Percentiles rank a stretch among this genome's conserved stretches.
Evolutionary conservation across 2,888 invertebrate genomes (phyloP).

Genomic region (Lamellibrachia columna): DNA sequence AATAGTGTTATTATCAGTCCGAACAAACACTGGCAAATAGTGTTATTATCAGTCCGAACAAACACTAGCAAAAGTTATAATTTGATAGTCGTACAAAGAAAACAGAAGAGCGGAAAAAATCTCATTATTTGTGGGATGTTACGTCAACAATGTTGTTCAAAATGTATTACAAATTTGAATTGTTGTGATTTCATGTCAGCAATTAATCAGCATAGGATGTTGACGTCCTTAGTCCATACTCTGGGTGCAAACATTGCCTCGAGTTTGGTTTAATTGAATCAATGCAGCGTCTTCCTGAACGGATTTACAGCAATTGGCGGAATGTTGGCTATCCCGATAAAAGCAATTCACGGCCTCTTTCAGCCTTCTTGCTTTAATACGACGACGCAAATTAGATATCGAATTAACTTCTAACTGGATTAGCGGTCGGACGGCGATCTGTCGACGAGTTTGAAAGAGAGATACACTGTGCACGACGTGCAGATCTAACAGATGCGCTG

Average conservation of each 20-base stretch:
- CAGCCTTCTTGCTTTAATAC: not conserved
- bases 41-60: too few relatives aligned
- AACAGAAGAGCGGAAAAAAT: not conserved
- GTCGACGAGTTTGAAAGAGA: not conserved
- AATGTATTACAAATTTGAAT: not conserved
- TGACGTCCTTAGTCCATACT: not conserved
- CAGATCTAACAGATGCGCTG: not conserved
- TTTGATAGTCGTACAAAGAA: not conserved
- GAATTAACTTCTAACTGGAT: slow-evolving; percentile 12
- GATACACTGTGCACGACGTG: not conserved
- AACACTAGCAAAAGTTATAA: not conserved
- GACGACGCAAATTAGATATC: slow-evolving; percentile 9
- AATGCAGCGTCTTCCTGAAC: slow-evolving; percentile 3
- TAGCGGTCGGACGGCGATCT: not conserved
- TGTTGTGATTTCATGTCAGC: not conserved
- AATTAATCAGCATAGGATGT: not conserved
- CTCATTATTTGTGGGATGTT: not conserved
- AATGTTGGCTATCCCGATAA: not conserved
- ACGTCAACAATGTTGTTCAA: not conserved
- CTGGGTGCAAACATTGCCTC: not conserved
- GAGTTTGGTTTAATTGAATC: not conserved
- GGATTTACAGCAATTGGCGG: not conserved
- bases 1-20: not conserved
- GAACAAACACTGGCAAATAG: too few relatives aligned
- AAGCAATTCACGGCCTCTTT: not conserved